Base-by-base conservation (phyloP, 2,888 invertebrate species). In the Drymonia ruficornis region DNA sequence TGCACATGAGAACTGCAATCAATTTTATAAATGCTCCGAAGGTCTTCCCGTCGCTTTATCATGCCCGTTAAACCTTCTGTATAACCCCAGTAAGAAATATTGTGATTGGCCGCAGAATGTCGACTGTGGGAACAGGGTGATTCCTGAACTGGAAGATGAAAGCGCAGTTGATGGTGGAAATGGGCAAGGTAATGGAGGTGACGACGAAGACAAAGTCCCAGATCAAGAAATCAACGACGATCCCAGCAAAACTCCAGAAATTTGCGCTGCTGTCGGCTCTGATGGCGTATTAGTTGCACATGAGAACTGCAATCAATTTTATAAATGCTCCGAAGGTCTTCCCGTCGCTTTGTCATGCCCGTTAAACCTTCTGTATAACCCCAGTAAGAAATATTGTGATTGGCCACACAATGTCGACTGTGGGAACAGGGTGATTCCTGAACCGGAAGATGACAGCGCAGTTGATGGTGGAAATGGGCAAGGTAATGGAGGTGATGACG, bases 241-340 rank as follows among this genome's bases (percentile, higher is more conserved):
- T 43, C 53, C 69, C 8, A 61, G 54, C 19, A 66, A 74, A 60
- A 74, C 77, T 0, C 67, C 74, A 0, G 42, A 50, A 0, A 69
- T 80, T 18, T 80, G 79, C 53, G 60, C 59, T 4, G 53, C 57
- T 0, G 53, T 55, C 5, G 69, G 59, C 6, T 75, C 76, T 0
- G 69, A 76, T 9, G 74, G 75, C 1, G 50, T 61, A 2, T 52
- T 78, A 0, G 40, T 78, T 0, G 74, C 78, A 0, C 70, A 78
- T 38, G 74, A 80, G 53, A 63, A 74, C 31, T 80, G 80, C 49
- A 74, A 76, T 48, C 50, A 70, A 52, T 78, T 74, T 47, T 78
- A 76, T 50, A 71, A 64, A 15, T 80, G 80, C 38, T 47, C 42
- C 31, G 52, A 75, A 11, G 65, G 70, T 13, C 23, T 16, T 1